Evolutionary conservation across 2,797 vertebrate genomes (phyloP).

Genomic region (Oreonectes daqikongensis): DNA sequence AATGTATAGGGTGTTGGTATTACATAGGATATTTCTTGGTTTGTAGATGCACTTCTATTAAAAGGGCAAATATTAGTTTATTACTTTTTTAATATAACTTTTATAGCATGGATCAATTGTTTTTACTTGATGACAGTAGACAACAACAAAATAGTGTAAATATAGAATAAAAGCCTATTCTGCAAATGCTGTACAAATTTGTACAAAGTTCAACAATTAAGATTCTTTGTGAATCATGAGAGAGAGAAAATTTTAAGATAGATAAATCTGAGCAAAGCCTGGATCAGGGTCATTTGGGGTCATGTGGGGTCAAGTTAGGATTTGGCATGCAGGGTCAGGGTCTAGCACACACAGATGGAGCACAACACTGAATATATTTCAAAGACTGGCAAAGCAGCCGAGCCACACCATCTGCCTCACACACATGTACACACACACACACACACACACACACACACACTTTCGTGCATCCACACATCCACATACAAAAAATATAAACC

Average conservation of each 20-base stretch:
- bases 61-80: no score
- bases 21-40: no score
- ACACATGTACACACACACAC: slow-evolving; percentile 40
- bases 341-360: slow-evolving; percentile 55
- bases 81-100: no score
- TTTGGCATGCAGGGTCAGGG: slow-evolving; percentile 49
- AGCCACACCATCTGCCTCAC: slow-evolving; percentile 57
- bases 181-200: no score
- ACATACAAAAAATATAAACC: slow-evolving; percentile 18
- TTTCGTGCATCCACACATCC: slow-evolving; percentile 28
- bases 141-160: no score
- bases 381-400: slow-evolving; percentile 49
- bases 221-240: no score
- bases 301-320: slow-evolving; percentile 46
- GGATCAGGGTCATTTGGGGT: slow-evolving; percentile 6
- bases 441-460: slow-evolving; percentile 33
- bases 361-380: slow-evolving; percentile 57
- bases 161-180: no score
- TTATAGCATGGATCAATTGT: no score
- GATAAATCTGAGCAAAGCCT: background rate
- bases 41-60: no score
- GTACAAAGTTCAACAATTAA: no score
- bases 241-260: background rate
- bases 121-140: no score
- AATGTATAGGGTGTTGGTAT: no score